Conservation (phyloP, 2,113 vertebrate genomes). For the Orycteropus afer region DNA sequence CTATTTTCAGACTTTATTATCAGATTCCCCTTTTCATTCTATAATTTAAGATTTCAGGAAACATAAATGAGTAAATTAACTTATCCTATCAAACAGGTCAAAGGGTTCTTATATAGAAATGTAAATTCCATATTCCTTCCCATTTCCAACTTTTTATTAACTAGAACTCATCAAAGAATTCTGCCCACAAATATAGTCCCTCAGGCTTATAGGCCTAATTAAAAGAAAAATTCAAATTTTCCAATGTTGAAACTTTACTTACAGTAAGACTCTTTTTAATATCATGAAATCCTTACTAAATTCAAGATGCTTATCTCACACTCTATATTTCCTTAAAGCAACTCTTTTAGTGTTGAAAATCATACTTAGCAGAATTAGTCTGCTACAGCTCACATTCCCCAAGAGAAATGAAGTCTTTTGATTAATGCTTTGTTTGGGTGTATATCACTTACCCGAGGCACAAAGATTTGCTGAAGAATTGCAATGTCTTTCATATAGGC, state of each 20-base stretch:
- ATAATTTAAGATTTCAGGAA: background rate
- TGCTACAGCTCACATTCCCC: constrained; percentile 22
- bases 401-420: constrained; percentile 62
- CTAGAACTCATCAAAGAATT: background rate
- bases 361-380: constrained; percentile 28
- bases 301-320: constrained; percentile 28
- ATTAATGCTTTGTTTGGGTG: constrained; percentile 73
- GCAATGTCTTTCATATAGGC: constrained; percentile 66
- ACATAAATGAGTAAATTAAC: background rate
- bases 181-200: background rate
- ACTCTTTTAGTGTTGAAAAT: constrained; percentile 50
- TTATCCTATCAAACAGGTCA: background rate
- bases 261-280: background rate
- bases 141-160: background rate
- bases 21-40: background rate
- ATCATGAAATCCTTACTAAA: constrained; percentile 24
- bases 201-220: background rate
- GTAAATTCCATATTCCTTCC: background rate
- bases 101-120: background rate
- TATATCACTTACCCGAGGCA: constrained; percentile 65
- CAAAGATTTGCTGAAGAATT: constrained; percentile 58
- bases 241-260: constrained; percentile 33
- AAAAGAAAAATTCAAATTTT: constrained; percentile 22
- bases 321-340: constrained; percentile 34
- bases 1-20: background rate